A percentile compares a stretch with the other conserved stretches of the same genome.
These are phyloP conservation scores for Eristalinus sepulchralis DNA, from an alignment of 2,888 invertebrate genomes.

Conservation along the genomic window DNA sequence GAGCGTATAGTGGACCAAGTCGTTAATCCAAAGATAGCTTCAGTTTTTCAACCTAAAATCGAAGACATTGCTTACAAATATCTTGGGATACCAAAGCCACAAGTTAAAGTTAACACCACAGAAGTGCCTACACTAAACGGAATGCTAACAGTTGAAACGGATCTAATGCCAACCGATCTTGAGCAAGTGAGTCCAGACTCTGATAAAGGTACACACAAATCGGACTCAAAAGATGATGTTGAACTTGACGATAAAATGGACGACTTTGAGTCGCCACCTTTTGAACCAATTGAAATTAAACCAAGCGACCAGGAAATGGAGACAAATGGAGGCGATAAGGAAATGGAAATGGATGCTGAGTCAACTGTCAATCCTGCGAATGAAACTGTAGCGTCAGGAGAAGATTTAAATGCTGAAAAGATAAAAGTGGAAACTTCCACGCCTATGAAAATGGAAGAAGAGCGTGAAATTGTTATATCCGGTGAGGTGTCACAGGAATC, in stretches of 20 bases:
- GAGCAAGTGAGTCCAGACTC: constrained; percentile 92
- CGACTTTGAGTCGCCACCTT: constrained; percentile 85
- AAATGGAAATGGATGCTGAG: neutral
- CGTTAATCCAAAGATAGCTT: constrained; percentile 94
- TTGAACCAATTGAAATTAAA: constrained; percentile 83
- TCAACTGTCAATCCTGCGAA: neutral
- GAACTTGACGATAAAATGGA: constrained; percentile 75
- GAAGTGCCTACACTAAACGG: constrained; percentile 75
- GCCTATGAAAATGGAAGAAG: constrained; percentile 16
- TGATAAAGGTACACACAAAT: constrained; percentile 83
- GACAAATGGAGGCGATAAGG: constrained; percentile 61
- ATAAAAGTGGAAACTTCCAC: constrained; percentile 27
- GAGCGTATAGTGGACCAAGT: constrained; percentile 98
- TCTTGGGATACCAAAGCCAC: constrained; percentile 89
- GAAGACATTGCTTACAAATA: constrained; percentile 94
- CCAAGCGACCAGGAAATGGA: neutral
- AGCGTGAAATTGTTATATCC: constrained; percentile 77
- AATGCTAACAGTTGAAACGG: constrained; percentile 80
- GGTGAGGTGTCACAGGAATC: constrained; percentile 83
- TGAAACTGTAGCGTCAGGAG: neutral
- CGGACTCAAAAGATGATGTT: constrained; percentile 76
- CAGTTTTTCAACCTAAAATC: constrained; percentile 93
- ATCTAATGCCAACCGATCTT: constrained; percentile 87
- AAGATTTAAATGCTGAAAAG: constrained; percentile 44
- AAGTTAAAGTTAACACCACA: constrained; percentile 75